Evolutionary conservation across 2,797 vertebrate species (phyloP).

Genomic region (Tamandua tetradactyla): DNA sequence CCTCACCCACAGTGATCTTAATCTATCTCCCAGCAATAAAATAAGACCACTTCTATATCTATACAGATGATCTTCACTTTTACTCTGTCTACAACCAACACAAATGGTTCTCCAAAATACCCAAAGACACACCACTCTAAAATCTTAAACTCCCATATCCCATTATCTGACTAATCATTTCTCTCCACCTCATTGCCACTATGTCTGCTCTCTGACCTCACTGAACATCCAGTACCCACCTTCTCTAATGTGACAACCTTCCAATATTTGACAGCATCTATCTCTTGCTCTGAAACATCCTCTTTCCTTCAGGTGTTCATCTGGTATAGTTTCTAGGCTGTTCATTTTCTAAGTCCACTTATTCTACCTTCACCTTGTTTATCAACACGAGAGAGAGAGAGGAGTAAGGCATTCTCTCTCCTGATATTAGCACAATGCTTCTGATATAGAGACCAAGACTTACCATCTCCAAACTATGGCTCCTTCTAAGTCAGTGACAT

Average conservation of each 20-base stretch:
- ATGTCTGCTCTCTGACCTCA: neutral
- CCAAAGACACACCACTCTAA: neutral
- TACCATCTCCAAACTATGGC: neutral
- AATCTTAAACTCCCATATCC: neutral
- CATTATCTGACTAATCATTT: neutral
- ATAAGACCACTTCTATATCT: neutral
- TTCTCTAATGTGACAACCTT: neutral
- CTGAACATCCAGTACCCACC: neutral
- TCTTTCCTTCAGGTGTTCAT: neutral
- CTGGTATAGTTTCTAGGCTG: neutral
- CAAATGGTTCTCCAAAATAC: neutral
- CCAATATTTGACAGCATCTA: neutral
- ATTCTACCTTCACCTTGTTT: neutral
- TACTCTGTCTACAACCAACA: neutral
- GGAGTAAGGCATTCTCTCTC: neutral
- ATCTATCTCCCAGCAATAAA: neutral
- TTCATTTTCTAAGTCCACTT: neutral
- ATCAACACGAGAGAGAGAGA: neutral
- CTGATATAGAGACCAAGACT: conserved; percentile 16
- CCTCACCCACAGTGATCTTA: neutral
- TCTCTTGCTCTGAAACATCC: neutral
- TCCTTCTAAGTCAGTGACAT: neutral
- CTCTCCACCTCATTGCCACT: neutral
- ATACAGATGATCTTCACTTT: neutral
- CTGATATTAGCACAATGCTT: conserved; percentile 53